These are phyloP conservation scores for Heteromormyrus szaboi DNA, from an alignment of 2,797 vertebrate genomes.

Conservation along the genomic window DNA sequence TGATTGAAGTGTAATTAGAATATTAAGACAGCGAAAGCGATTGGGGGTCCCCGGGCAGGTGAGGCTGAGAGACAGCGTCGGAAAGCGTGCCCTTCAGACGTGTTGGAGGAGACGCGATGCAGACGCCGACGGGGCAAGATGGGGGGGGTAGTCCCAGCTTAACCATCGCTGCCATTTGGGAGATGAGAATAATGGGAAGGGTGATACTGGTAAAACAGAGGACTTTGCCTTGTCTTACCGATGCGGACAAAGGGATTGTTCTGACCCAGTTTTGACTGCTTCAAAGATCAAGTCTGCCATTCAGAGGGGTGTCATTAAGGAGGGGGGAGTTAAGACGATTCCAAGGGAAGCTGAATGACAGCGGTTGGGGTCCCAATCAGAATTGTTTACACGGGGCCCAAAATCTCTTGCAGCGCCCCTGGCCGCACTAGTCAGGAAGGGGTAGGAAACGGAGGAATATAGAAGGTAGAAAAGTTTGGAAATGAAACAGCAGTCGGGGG, in stretches of 20 bases:
- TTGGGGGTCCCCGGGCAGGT: slow-evolving; percentile 49
- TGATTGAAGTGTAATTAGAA: slow-evolving; percentile 77
- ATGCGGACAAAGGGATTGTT: neutral
- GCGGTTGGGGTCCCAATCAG: neutral
- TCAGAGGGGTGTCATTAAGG: neutral
- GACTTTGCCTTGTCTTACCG: neutral
- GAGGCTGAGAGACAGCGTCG: slow-evolving; percentile 53
- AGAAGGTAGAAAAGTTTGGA: neutral
- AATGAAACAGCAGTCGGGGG: neutral
- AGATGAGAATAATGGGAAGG: neutral
- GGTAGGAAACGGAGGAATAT: neutral
- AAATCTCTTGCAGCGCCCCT: neutral
- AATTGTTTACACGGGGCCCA: neutral
- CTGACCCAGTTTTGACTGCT: neutral
- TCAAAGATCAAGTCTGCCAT: neutral
- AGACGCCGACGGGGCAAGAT: neutral
- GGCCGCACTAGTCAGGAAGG: neutral
- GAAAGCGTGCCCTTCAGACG: slow-evolving; percentile 58
- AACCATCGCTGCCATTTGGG: neutral
- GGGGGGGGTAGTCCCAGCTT: neutral
- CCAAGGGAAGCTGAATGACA: neutral
- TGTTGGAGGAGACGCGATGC: neutral
- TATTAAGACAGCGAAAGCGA: slow-evolving; percentile 61
- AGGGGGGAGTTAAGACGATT: neutral
- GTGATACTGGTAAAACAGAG: neutral